These are phyloP conservation scores for Hydroisotoma schaefferi DNA, from an alignment of 2,888 invertebrate genomes.

Conservation along the genomic window DNA sequence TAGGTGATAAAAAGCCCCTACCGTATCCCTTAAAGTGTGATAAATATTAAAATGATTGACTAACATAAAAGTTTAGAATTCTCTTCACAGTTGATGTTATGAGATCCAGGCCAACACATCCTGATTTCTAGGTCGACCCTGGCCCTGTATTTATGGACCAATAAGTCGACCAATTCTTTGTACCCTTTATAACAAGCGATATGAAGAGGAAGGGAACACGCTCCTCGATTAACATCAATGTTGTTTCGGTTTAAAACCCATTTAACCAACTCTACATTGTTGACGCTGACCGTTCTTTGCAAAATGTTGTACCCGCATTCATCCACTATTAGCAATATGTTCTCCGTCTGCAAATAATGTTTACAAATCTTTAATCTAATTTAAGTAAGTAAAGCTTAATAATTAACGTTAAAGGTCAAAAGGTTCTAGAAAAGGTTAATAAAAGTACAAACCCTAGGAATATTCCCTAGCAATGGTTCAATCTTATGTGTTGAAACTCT, in stretches of 20 bases:
- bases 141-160: constrained; percentile 24
- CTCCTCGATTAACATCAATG: constrained; percentile 65
- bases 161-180: constrained; percentile 44
- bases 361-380: background rate
- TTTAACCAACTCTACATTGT: constrained; percentile 66
- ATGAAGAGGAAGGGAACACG: constrained; percentile 71
- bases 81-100: constrained; percentile 67
- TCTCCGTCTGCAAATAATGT: constrained; percentile 59
- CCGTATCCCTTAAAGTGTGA: too few relatives aligned
- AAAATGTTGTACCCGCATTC: constrained; percentile 67
- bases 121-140: constrained; percentile 67
- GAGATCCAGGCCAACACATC: constrained; percentile 72
- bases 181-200: constrained; percentile 69
- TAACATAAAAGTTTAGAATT: constrained; percentile 61
- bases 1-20: too few relatives aligned
- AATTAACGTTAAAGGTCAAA: too few relatives aligned
- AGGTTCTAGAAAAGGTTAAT: background rate
- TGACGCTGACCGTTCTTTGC: constrained; percentile 69
- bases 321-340: constrained; percentile 64
- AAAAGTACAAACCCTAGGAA: constrained; percentile 59
- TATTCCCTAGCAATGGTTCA: constrained; percentile 63
- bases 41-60: background rate
- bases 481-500: constrained; percentile 64
- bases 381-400: too few relatives aligned
- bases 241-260: constrained; percentile 60